Evolutionary conservation across 2,113 vertebrate genomes (phyloP).

Genomic region (Leucopternis melanops): DNA sequence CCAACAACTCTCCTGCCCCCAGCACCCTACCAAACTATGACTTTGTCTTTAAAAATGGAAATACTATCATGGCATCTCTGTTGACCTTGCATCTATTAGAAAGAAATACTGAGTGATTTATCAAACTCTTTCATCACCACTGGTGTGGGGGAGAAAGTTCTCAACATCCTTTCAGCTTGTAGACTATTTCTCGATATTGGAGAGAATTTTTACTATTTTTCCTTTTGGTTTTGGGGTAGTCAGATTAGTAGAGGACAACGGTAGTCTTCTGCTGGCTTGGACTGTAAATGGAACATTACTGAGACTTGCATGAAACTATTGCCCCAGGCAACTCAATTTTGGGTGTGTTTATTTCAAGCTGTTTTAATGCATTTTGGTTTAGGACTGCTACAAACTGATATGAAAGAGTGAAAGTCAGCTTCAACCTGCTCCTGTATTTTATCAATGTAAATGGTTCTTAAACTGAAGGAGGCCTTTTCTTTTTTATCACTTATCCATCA

Average conservation of each 20-base stretch:
- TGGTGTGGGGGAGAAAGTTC: background rate
- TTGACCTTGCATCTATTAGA: background rate
- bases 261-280: background rate
- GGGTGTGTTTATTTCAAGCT: background rate
- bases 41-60: background rate
- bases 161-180: background rate
- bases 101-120: background rate
- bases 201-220: background rate
- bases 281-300: background rate
- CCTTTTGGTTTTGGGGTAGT: background rate
- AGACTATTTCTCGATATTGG: background rate
- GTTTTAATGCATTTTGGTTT: background rate
- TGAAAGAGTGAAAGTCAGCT: background rate
- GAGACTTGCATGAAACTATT: background rate
- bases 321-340: background rate
- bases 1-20: background rate
- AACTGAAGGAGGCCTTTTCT: background rate
- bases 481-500: background rate
- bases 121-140: background rate
- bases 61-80: background rate
- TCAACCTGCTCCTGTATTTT: background rate
- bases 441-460: background rate
- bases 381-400: background rate
- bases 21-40: background rate
- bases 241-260: background rate